These are phyloP conservation scores for Pherbina coryleti DNA, from an alignment of 2,888 invertebrate species.

Conservation along the genomic window DNA sequence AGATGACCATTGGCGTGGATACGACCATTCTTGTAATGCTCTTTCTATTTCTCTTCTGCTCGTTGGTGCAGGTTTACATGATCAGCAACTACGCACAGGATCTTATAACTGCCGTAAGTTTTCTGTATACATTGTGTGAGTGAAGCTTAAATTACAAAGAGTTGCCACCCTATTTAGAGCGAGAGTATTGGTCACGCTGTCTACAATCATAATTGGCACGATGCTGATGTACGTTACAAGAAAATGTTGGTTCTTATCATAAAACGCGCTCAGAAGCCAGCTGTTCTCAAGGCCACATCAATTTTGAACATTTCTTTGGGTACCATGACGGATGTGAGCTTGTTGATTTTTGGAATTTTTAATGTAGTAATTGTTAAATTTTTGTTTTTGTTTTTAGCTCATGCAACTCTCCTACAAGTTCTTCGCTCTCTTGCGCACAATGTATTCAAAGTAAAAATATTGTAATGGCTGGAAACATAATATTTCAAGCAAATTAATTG, in stretches of 20 bases:
- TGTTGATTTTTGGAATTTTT: constrained; percentile 39
- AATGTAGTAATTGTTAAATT: neutral
- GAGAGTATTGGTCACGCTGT: constrained; percentile 56
- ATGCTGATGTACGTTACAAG: constrained; percentile 55
- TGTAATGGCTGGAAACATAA: too few species aligned
- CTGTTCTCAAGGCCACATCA: constrained; percentile 56
- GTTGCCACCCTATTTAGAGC: constrained; percentile 52
- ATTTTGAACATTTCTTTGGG: constrained; percentile 58
- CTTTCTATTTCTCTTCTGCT: constrained; percentile 58
- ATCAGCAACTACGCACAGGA: constrained; percentile 60
- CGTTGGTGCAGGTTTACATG: constrained; percentile 60
- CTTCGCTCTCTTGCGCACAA: constrained; percentile 62
- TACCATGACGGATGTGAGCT: constrained; percentile 61
- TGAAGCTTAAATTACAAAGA: neutral
- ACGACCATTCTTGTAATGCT: constrained; percentile 56
- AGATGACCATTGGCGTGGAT: constrained; percentile 59
- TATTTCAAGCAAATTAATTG: too few species aligned
- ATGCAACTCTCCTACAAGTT: constrained; percentile 65
- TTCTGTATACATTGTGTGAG: neutral
- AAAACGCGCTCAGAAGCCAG: constrained; percentile 58
- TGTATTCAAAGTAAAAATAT: constrained; percentile 51
- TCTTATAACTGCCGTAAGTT: constrained; percentile 57
- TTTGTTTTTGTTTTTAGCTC: constrained; percentile 53
- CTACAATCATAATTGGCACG: constrained; percentile 62
- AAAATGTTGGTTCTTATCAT: constrained; percentile 60